A percentile compares a stretch with the other conserved stretches of the same genome.
These are phyloP conservation scores for Myripristis murdjan DNA, from an alignment of 2,797 vertebrate genomes.

Conservation along the genomic window DNA sequence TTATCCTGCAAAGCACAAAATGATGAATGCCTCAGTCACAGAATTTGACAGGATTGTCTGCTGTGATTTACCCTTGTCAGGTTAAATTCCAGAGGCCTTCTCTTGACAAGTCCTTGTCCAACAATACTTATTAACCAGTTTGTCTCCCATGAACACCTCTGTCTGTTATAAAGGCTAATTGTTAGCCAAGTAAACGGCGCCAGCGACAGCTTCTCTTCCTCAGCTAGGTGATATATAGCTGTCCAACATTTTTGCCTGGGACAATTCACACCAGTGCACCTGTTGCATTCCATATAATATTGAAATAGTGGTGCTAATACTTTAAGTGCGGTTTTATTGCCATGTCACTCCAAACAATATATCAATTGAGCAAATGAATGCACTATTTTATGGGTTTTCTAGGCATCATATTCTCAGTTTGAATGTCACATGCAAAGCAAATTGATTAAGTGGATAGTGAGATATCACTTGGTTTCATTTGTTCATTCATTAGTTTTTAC, in stretches of 20 bases:
- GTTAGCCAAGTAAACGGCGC: conserved; percentile 83
- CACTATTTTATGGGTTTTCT: neutral
- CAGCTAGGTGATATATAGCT: conserved; percentile 44
- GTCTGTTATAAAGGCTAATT: conserved; percentile 87
- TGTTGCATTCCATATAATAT: conserved; percentile 48
- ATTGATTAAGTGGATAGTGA: conserved; percentile 8
- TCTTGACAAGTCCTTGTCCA: conserved; percentile 69
- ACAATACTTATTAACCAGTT: conserved; percentile 92
- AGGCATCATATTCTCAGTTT: neutral
- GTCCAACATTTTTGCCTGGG: conserved; percentile 32
- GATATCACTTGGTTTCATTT: no score
- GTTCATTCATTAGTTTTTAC: no score
- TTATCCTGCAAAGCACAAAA: neutral
- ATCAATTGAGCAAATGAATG: neutral
- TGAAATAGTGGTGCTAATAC: conserved; percentile 38
- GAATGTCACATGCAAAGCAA: conserved; percentile 19
- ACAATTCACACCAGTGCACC: conserved; percentile 58
- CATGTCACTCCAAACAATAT: neutral
- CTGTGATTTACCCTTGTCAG: conserved; percentile 35
- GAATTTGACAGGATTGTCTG: neutral
- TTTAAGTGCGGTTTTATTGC: conserved; percentile 38
- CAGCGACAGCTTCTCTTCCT: conserved; percentile 57
- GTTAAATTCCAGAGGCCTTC: conserved; percentile 66
- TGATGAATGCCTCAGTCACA: neutral
- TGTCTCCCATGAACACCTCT: conserved; percentile 90